These are phyloP conservation scores for Calidris pygmaea DNA, from an alignment of 2,113 vertebrate genomes.

Conservation along the genomic window DNA sequence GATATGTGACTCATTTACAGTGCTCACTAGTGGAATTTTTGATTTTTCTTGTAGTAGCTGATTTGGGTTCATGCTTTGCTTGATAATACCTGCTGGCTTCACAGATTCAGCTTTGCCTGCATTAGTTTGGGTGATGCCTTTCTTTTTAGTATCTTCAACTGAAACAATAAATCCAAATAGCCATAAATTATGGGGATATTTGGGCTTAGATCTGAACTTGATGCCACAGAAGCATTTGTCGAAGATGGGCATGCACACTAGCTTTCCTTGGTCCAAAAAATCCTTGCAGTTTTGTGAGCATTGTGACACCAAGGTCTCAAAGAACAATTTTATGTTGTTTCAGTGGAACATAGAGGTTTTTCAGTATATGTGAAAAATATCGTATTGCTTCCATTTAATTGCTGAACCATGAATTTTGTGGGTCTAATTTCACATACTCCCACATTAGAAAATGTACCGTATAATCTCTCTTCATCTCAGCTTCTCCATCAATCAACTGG, in stretches of 20 bases:
- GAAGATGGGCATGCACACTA: background rate
- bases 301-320: background rate
- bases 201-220: background rate
- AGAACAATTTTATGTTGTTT: background rate
- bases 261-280: background rate
- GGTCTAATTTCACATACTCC: slow-evolving; percentile 49
- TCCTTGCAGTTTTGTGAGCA: background rate
- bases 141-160: background rate
- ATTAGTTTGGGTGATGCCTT: background rate
- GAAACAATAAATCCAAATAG: background rate
- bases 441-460: slow-evolving; percentile 31
- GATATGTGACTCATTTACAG: background rate
- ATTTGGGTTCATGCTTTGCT: background rate
- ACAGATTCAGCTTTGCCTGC: background rate
- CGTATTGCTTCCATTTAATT: slow-evolving; percentile 41
- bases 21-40: background rate
- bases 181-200: background rate
- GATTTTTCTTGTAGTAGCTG: background rate
- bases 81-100: background rate
- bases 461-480: slow-evolving; percentile 61
- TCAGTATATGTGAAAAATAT: slow-evolving; percentile 44
- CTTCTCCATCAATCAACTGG: slow-evolving; percentile 61
- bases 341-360: background rate
- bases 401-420: slow-evolving; percentile 25
- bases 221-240: background rate